phyloP scores from a whole-genome alignment of 2,113 vertebrate genomes.

The mouse (Mus musculus) region GRCm39 chr4:34623001-34623500 shows the following conservation, averaged over 20 bases:
- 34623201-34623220: not conserved
- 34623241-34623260: not conserved
- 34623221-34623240: not conserved
- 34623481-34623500: conserved; percentile 86
- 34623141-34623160: not conserved
- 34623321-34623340: conserved; percentile 39
- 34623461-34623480: conserved; percentile 79
- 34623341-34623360: not conserved
- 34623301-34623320: conserved; percentile 25
- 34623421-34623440: conserved; percentile 91
- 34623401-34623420: conserved; percentile 85
- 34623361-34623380: conserved; percentile 12
- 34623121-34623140: conserved; percentile 19
- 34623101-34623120: not conserved
- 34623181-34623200: not conserved
- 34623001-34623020: not conserved
- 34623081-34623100: not conserved
- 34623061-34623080: too few relatives aligned
- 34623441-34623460: conserved; percentile 82
- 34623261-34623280: conserved; percentile 5
- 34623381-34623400: not conserved
- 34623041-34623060: not conserved
- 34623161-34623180: not conserved
- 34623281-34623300: conserved; percentile 33
- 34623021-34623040: not conserved